Percentiles rank a stretch among this genome's conserved stretches.
These are phyloP conservation scores for Oncopodura yosiiana DNA, from an alignment of 1,140 invertebrate species.

Conservation along the genomic window DNA sequence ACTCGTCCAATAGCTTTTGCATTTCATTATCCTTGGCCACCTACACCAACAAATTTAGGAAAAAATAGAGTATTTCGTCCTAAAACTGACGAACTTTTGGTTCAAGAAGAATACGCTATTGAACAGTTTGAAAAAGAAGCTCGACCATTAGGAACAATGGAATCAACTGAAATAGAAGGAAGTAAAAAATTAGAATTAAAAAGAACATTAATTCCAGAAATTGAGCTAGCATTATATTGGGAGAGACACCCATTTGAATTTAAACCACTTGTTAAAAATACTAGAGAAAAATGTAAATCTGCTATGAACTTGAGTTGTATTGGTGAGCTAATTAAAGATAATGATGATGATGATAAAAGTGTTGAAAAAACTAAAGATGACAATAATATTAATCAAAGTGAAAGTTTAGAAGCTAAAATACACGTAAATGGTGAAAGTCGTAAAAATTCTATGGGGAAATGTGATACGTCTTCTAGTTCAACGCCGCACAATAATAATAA, in stretches of 20 bases:
- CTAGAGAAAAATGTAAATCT: slow-evolving; percentile 7
- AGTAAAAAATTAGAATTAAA: background rate
- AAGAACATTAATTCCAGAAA: slow-evolving; percentile 14
- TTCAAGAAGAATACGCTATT: background rate
- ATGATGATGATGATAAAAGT: background rate
- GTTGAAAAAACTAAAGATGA: background rate
- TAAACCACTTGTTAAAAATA: background rate
- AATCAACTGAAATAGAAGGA: background rate
- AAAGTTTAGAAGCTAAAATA: too few relatives aligned
- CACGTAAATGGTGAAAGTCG: too few relatives aligned
- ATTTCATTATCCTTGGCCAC: slow-evolving; percentile 14
- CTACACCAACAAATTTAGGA: slow-evolving; percentile 11
- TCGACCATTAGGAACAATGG: background rate
- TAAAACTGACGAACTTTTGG: background rate
- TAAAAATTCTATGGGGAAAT: too few relatives aligned
- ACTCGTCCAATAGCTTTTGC: slow-evolving; percentile 13
- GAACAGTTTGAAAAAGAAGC: slow-evolving; percentile 1
- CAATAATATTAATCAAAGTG: too few relatives aligned
- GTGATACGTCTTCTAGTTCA: too few relatives aligned
- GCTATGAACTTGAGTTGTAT: slow-evolving; percentile 1
- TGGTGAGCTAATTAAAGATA: background rate
- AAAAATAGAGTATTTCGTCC: slow-evolving; percentile 24
- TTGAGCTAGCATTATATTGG: slow-evolving; percentile 26
- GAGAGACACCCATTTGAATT: slow-evolving; percentile 18
- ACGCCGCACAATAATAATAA: too few relatives aligned